phyloP scores from a whole-genome alignment of 2,113 vertebrate genomes.

The Heterotilapia buettikoferi region DNA sequence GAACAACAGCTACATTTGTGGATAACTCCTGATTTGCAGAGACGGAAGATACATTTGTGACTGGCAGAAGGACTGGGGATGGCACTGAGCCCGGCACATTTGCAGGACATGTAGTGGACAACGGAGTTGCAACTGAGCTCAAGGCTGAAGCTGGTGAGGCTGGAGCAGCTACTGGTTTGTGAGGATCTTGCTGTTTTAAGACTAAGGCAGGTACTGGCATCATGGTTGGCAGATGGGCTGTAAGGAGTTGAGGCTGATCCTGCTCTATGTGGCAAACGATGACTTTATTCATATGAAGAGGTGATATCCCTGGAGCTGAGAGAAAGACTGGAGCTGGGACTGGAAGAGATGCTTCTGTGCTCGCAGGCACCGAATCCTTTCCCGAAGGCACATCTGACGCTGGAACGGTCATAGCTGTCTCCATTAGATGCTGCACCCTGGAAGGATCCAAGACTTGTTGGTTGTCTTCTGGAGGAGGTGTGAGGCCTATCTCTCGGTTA shows the following conservation, averaged over 20 bases:
- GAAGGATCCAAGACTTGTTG: slow-evolving; percentile 54
- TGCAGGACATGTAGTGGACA: neutral
- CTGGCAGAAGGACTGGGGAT: neutral
- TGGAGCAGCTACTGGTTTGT: slow-evolving; percentile 1
- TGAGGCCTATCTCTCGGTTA: slow-evolving; percentile 14
- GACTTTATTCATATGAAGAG: slow-evolving; percentile 25
- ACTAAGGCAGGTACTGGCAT: slow-evolving; percentile 34
- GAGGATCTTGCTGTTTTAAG: neutral
- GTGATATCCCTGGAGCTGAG: neutral
- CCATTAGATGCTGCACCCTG: slow-evolving; percentile 56
- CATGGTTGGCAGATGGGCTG: slow-evolving; percentile 6
- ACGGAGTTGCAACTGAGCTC: neutral
- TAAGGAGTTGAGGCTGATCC: slow-evolving; percentile 3
- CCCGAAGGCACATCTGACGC: neutral
- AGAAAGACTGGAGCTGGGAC: neutral
- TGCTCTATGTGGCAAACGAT: slow-evolving; percentile 43
- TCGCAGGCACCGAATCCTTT: neutral
- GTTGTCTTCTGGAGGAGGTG: slow-evolving; percentile 51
- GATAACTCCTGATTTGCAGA: neutral
- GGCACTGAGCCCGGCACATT: neutral
- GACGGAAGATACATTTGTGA: neutral
- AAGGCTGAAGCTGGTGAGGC: neutral
- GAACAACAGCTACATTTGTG: neutral
- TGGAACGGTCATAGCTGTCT: slow-evolving; percentile 51
- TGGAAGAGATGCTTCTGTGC: neutral